phyloP scores from a whole-genome alignment of 2,888 invertebrate genomes.

The Lasioglossum pauxillum region DNA sequence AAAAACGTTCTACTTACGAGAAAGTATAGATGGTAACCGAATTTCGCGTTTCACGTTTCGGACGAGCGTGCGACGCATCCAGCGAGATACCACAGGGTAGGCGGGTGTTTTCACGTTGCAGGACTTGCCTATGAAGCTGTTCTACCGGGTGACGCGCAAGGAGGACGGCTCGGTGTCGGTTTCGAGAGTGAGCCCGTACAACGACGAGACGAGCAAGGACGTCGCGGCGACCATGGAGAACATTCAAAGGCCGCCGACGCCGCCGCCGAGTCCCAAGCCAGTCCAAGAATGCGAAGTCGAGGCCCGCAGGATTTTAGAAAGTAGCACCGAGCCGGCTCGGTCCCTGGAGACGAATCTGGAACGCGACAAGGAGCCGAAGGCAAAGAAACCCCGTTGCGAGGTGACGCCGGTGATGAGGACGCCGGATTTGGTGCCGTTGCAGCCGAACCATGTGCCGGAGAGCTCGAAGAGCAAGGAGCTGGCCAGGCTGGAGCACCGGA shows the following conservation, averaged over 20 bases:
- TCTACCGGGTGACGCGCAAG: slow-evolving; percentile 74
- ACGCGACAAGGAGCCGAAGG: slow-evolving; percentile 72
- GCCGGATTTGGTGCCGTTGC: slow-evolving; percentile 67
- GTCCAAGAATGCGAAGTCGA: slow-evolving; percentile 64
- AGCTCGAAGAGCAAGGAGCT: slow-evolving; percentile 69
- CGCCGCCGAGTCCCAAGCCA: slow-evolving; percentile 80
- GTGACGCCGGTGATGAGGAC: slow-evolving; percentile 80
- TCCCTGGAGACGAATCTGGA: slow-evolving; percentile 63
- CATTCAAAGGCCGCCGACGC: slow-evolving; percentile 80
- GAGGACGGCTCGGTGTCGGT: slow-evolving; percentile 62
- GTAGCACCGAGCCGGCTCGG: slow-evolving; percentile 45
- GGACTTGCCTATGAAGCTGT: slow-evolving; percentile 79
- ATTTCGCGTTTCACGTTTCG: slow-evolving; percentile 1
- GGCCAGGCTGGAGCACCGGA: slow-evolving; percentile 76
- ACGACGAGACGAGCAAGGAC: slow-evolving; percentile 54
- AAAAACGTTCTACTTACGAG: neutral
- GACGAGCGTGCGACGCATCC: neutral
- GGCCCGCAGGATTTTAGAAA: slow-evolving; percentile 52
- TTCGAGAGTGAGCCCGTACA: slow-evolving; percentile 34
- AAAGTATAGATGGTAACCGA: neutral
- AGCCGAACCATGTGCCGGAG: slow-evolving; percentile 53
- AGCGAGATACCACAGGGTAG: slow-evolving; percentile 40
- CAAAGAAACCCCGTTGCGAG: slow-evolving; percentile 81
- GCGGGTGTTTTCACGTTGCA: slow-evolving; percentile 68
- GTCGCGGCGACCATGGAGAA: slow-evolving; percentile 73